Evolutionary conservation across 2,888 invertebrate species (phyloP), one percentile per base, ranked within the genome.

Genomic region (Ornithoptera priamus): DNA sequence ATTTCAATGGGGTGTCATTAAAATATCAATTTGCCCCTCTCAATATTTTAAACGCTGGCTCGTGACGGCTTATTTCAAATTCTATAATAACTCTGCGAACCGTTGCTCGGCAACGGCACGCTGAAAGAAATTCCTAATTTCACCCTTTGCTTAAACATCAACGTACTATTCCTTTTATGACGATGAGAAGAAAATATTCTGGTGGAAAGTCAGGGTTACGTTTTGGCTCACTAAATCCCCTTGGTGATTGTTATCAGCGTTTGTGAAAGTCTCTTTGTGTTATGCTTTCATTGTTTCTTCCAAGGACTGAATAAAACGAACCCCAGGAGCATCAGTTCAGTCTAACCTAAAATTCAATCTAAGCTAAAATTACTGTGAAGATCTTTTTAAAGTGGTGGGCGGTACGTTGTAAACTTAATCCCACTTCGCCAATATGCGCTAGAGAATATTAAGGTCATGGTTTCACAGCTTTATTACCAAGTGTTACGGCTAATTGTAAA

Each of bases 51-150:
- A 63, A 70, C 64, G 64, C 30, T 60, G 69, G 62, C 56, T 66
- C 68, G 68, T 74, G 71, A 72, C 46, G 61, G 65, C 63, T 58
- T 73, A 72, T 72, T 70, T 71, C 66, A 68, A 72, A 65, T 69
- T 71, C 69, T 57, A 65, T 67, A 71, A 74, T 71, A 67, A 75
- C 72, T 66, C 69, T 71, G 71, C 62, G 69, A 72, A 10, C 72
- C 72, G 89, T 90, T 85, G 83, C 89, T 76, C 78, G 73, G 90
- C 81, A 81, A 90, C 89, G 81, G 85, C 90, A 90, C 87, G 90
- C 75, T 75, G 78, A 70, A 76, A 68, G 71, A 78, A 82, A 79
- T 78, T 79, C 76, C 80, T 81, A 82, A 86, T 84, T 82, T 82
- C 79, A 86, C 84, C 86, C 86, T 80, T 81, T 84, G 75, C 72